Base-by-base conservation (phyloP, 2,797 vertebrate genomes). In the Dendrocincla tyrannina region DNA sequence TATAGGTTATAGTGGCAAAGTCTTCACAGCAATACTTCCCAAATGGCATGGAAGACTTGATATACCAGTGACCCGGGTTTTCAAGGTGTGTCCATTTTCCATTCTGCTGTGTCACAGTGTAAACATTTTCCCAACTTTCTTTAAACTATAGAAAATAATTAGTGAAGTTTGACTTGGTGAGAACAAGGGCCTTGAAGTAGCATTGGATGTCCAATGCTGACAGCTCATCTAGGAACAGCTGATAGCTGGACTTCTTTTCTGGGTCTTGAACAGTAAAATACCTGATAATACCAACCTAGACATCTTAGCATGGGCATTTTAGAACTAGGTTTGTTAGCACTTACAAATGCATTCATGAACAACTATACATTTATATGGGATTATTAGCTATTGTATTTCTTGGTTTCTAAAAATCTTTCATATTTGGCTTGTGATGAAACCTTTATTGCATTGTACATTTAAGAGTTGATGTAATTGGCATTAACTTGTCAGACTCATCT, bases 61-160 rank as follows among this genome's bases (percentile, higher is more conserved):
- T 55, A 11, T 1, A 35, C 17, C 59, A 28, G 13, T 46, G 74
- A 74, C 49, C 39, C 3, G 17, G 2, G 87, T 77, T 93, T 87
- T 87, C 32, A 18, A 50, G 11, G 12, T 74, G 60, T 50, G 6
- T 85, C 76, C 24, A 14, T 95, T 88, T 94, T 74, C 33, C 17
- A 10, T 93, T 93, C 85, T 89, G 25, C 47, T 85, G 24, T 20
- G 4, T 78, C 37, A n/a, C 35, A 91, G 80, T 58, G 17, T 93
- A 88, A 91, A 19, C 52, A 8, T 24, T 93, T 76, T 85, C 58
- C 58, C 33, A 59, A 42, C 30, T 80, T 92, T 27, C 44, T 80
- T 97, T 93, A 85, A 74, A 56, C 72, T 95, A 12, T 27, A 86
- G 66, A 42, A 93, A 91, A 53, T 67, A 91, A 41, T 75, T 91